A percentile compares a stretch with the other conserved stretches of the same genome.
phyloP scores from a whole-genome alignment of 2,888 invertebrate species.

The Epinotia bilunana region DNA sequence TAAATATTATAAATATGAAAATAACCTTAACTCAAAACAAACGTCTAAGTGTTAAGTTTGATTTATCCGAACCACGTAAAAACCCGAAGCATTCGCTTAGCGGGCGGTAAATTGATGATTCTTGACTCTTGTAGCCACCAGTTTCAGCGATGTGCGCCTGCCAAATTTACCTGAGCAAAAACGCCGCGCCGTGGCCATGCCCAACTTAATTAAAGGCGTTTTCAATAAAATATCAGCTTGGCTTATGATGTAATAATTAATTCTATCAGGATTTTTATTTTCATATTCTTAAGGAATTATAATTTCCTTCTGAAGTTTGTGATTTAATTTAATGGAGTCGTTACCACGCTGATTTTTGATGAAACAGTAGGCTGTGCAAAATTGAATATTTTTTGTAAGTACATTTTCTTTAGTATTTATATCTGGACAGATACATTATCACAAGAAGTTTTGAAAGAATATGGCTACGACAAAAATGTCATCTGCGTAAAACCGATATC shows the following conservation, averaged over 20 bases:
- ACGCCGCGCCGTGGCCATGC: neutral
- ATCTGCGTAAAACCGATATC: too few species aligned
- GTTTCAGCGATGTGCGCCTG: slow-evolving; percentile 26
- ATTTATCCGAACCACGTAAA: neutral
- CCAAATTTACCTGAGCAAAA: slow-evolving; percentile 28
- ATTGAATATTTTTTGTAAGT: too few species aligned
- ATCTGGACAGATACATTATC: too few species aligned
- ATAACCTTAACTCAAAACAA: neutral
- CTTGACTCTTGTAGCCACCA: neutral
- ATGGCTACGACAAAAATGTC: too few species aligned
- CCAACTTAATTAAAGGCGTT: slow-evolving; percentile 29
- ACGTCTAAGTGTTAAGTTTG: neutral
- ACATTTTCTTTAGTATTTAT: too few species aligned
- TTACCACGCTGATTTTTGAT: too few species aligned
- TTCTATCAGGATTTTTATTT: neutral
- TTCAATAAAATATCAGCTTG: slow-evolving; percentile 30
- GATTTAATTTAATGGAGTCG: neutral
- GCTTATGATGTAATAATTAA: slow-evolving; percentile 29
- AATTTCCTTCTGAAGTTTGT: neutral
- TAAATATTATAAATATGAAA: neutral
- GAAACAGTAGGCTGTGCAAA: too few species aligned
- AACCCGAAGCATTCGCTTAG: neutral
- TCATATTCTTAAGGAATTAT: neutral
- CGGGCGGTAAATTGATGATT: slow-evolving; percentile 22
- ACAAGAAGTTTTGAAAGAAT: too few species aligned